Percentiles rank a stretch among this genome's conserved stretches.
Evolutionary conservation across 2,113 vertebrate species (phyloP).

Genomic region (Gymnobelideus leadbeateri): DNA sequence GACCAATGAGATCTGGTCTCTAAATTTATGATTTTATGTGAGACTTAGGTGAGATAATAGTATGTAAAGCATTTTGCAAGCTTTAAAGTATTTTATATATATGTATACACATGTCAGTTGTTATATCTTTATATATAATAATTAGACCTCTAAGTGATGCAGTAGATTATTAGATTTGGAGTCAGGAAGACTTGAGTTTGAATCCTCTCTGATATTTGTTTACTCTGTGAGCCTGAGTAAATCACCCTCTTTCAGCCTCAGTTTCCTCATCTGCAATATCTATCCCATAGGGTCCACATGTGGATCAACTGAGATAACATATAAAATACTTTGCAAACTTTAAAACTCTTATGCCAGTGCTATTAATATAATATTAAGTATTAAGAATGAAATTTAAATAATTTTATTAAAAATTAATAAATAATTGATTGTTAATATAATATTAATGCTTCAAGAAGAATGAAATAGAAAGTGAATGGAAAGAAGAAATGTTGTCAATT

Average conservation of each 20-base stretch:
- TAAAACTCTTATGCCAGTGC: neutral
- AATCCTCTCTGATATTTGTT: neutral
- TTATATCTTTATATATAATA: neutral
- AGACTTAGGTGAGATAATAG: neutral
- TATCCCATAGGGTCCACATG: too few species aligned
- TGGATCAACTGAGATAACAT: neutral
- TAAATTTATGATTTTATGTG: neutral
- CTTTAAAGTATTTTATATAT: neutral
- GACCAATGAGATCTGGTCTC: neutral
- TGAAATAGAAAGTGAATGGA: neutral
- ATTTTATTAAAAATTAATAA: too few species aligned
- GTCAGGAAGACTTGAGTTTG: neutral
- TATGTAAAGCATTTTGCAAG: neutral
- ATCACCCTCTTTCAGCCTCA: neutral
- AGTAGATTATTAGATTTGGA: neutral
- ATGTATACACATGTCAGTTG: neutral
- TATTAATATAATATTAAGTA: neutral
- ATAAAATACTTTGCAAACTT: neutral
- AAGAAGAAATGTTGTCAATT: neutral
- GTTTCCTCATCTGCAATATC: constrained; percentile 14
- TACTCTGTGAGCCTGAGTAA: neutral
- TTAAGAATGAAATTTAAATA: too few species aligned
- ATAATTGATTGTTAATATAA: too few species aligned
- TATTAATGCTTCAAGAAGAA: neutral
- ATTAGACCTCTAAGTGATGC: neutral